Evolutionary conservation across 2,888 invertebrate genomes (phyloP).

Genomic region (Noctua comes): DNA sequence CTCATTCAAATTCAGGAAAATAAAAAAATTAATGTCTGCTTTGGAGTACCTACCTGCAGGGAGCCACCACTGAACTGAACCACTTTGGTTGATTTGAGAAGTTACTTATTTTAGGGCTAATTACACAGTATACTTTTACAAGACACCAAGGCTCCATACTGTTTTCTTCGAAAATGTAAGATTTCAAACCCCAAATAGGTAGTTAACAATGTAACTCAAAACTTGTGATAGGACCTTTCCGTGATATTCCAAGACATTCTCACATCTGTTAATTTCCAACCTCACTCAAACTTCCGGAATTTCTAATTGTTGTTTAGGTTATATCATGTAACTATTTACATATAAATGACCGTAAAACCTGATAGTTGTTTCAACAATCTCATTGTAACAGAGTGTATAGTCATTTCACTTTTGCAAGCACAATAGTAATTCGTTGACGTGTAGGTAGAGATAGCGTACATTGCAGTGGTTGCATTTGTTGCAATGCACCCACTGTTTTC

Average conservation of each 20-base stretch:
- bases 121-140: conserved; percentile 1
- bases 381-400: conserved; percentile 32
- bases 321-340: conserved; percentile 26
- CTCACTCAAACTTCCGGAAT: conserved; percentile 48
- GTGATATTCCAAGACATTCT: conserved; percentile 38
- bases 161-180: conserved; percentile 20
- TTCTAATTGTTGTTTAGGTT: conserved; percentile 37
- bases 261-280: conserved; percentile 48
- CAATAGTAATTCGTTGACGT: conserved; percentile 39
- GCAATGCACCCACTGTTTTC: conserved; percentile 40
- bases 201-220: conserved; percentile 23
- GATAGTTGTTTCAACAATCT: conserved; percentile 26
- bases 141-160: conserved; percentile 1
- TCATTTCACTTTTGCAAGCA: conserved; percentile 46
- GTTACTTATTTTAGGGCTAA: neutral
- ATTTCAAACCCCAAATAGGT: conserved; percentile 30
- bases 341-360: conserved; percentile 18
- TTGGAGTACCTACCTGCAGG: neutral
- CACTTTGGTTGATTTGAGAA: neutral
- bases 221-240: conserved; percentile 15
- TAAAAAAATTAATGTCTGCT: conserved; percentile 1
- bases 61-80: neutral
- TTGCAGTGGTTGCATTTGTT: conserved; percentile 50
- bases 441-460: conserved; percentile 17
- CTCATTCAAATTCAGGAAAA: conserved; percentile 15